Conservation (phyloP, 1,140 invertebrate species). For the Idris sp. region DNA sequence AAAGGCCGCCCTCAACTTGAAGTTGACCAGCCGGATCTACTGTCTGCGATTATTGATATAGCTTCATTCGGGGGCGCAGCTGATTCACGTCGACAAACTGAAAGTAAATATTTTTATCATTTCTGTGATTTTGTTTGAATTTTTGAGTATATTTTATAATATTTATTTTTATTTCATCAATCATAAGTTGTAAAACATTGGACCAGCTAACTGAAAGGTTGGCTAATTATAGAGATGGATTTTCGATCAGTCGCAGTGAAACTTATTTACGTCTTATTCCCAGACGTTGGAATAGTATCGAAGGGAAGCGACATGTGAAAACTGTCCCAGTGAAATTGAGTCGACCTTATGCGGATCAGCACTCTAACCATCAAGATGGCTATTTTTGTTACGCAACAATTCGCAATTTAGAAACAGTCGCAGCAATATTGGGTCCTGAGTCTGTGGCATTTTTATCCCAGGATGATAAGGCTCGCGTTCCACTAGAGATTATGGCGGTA, state of each 20-base stretch:
- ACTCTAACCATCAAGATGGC: constrained; percentile 28
- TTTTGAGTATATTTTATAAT: not conserved
- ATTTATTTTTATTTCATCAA: constrained; percentile 32
- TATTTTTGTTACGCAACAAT: constrained; percentile 33
- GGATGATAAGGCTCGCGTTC: constrained; percentile 70
- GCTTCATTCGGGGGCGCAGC: too few relatives aligned
- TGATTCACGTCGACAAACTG: too few relatives aligned
- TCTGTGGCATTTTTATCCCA: constrained; percentile 26
- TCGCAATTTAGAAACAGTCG: constrained; percentile 25
- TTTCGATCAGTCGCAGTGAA: constrained; percentile 18
- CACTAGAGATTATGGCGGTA: constrained; percentile 73
- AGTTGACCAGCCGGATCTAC: constrained; percentile 27
- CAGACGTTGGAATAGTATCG: constrained; percentile 10
- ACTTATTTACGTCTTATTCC: constrained; percentile 44
- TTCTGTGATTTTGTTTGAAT: not conserved
- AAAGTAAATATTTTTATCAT: constrained; percentile 32
- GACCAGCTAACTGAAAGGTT: constrained; percentile 3
- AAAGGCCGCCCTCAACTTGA: constrained; percentile 24
- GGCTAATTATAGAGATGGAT: constrained; percentile 10
- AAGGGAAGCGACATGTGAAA: too few relatives aligned
- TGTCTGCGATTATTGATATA: constrained; percentile 22
- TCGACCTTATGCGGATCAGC: constrained; percentile 19
- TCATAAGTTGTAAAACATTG: constrained; percentile 17
- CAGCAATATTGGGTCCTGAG: constrained; percentile 32
- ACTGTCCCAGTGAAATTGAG: too few relatives aligned